Base-by-base conservation (phyloP, 2,888 invertebrate genomes). In the Dryobotodes eremita region DNA sequence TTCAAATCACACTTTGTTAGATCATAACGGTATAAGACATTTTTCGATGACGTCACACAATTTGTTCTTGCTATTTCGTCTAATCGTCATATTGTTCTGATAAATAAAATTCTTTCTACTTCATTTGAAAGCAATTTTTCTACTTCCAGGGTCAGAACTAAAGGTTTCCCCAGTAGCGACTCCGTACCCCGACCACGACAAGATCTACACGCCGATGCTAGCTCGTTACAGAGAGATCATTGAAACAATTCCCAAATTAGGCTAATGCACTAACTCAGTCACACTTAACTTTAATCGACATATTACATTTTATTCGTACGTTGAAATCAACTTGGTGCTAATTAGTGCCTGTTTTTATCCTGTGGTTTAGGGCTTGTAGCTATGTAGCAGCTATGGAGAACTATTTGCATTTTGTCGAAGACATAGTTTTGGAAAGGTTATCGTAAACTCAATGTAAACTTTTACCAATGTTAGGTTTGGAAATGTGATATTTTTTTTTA, bases 121-220 rank as follows among this genome's bases (percentile, higher is more conserved):
- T 23, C 7, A 59, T 26, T 26, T 59, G 36, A 62, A 20, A 62
- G 5, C 6, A 5, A 11, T 36, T 36, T 36, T 23, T 36, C 26
- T 2, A 15, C 36, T 64, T 31, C 20, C 89, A 96, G 96, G 95
- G 0, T 92, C 95, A 0, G 95, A 96, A 71, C 92, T 92, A 0
- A 92, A 92, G 0, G 90, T 96, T 42, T 88, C 95, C 0, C 96
- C 96, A 0, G 97, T 98, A 13, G 98, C 98, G 86, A 97, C 97
- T 68, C 98, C 99, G 0, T 98, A 98, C 92, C 96, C 97, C 11
- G 98, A 98, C 93, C 98, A 98, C 73, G 97, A 97, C 62, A 95
- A 97, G 89, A 98, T 98, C 86, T 98, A 98, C 94, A 96, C 95
- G 62, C 98, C 98, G 0, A 98, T 98, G 98, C 92, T 98, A 36